phyloP scores from a whole-genome alignment of 2,113 vertebrate genomes.

The Pelodiscus sinensis region DNA sequence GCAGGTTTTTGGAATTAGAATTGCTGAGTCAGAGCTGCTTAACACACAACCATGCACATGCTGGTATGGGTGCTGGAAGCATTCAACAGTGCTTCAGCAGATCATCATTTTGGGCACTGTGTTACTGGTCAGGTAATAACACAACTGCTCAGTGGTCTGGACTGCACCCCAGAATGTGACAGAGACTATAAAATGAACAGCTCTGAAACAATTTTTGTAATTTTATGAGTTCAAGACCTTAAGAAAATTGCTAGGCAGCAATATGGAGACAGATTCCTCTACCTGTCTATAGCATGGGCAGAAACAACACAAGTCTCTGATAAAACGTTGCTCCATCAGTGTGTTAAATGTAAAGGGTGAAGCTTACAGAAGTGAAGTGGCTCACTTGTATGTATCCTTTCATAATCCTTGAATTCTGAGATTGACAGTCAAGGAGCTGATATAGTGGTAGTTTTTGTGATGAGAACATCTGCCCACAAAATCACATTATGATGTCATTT shows the following conservation, averaged over 20 bases:
- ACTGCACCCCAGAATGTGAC: background rate
- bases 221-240: background rate
- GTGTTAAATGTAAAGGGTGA: background rate
- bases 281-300: background rate
- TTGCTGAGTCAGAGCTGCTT: background rate
- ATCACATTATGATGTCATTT: background rate
- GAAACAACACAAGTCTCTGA: background rate
- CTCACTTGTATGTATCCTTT: background rate
- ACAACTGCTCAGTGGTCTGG: background rate
- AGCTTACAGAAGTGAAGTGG: background rate
- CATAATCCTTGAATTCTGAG: background rate
- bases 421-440: background rate
- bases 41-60: background rate
- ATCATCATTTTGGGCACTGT: background rate
- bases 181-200: background rate
- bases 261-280: background rate
- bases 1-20: background rate
- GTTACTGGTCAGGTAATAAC: background rate
- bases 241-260: background rate
- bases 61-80: background rate
- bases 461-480: background rate
- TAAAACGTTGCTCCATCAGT: background rate
- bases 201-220: slow-evolving; percentile 19
- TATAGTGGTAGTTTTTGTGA: background rate
- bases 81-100: background rate